A percentile compares a stretch with the other conserved stretches of the same genome.
Evolutionary conservation across 2,797 vertebrate species (phyloP).

Genomic region (Chelon auratus): DNA sequence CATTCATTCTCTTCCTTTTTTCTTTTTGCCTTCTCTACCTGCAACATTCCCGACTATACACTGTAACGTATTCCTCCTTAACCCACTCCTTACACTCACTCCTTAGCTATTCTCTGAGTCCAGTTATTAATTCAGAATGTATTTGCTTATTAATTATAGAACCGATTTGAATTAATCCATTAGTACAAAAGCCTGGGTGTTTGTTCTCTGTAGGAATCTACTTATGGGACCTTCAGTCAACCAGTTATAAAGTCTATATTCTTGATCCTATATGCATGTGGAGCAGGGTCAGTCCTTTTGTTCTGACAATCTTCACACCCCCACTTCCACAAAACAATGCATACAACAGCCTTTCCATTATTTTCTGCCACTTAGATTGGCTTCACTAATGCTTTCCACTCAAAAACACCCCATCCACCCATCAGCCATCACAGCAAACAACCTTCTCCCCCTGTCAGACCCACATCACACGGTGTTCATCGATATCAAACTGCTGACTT

Average conservation of each 20-base stretch:
- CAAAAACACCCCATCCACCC: slow-evolving; percentile 21
- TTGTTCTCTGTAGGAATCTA: slow-evolving; percentile 20
- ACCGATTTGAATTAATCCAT: slow-evolving; percentile 24
- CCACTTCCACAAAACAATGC: slow-evolving; percentile 18
- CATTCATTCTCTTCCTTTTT: slow-evolving; percentile 7
- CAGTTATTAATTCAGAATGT: slow-evolving; percentile 26
- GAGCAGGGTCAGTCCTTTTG: neutral
- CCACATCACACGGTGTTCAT: slow-evolving; percentile 24
- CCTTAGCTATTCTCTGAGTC: neutral
- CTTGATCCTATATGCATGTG: neutral
- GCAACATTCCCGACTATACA: neutral
- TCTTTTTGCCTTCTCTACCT: slow-evolving; percentile 2
- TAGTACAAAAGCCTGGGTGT: neutral
- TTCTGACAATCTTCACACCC: slow-evolving; percentile 3
- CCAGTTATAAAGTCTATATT: neutral
- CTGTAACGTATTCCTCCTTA: neutral
- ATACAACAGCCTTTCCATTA: slow-evolving; percentile 6
- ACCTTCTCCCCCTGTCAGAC: slow-evolving; percentile 1
- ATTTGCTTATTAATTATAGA: slow-evolving; percentile 23
- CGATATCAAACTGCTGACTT: slow-evolving; percentile 56
- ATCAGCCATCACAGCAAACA: slow-evolving; percentile 8
- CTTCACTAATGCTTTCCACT: slow-evolving; percentile 4
- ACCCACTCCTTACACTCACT: neutral
- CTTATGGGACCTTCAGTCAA: neutral
- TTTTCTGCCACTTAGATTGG: slow-evolving; percentile 6